Base-by-base conservation (phyloP, 2,113 vertebrate genomes). In the Platichthys flesus region DNA sequence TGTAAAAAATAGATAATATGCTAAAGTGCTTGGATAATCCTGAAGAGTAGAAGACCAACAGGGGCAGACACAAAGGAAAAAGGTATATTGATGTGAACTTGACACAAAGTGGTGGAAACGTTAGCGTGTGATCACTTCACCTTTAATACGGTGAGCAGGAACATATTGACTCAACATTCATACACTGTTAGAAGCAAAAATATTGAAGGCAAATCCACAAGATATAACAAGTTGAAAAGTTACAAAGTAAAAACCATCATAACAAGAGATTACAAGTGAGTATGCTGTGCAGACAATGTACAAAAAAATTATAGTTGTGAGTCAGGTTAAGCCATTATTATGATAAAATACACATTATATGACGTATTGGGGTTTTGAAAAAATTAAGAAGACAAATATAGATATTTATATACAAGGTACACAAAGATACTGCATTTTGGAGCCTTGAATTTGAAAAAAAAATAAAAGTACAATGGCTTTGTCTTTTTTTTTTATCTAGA, bases 401-500 rank as follows among this genome's bases (percentile, higher is more conserved):
- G 82, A 78, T 86, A 88, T 86, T 71, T 90, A 81, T 88, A 88
- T 79, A 89, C 88, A 91, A 31, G 59, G 54, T 83, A 89, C 85
- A 91, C 82, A 90, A 82, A 81, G 88, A 92, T 94, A 93, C 92
- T 94, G 93, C 85, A 90, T 88, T 76, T 77, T 83, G 78, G 84
- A 87, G 88, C 49, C 86, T 66, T 74, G 65, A 40, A 54, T 67
- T 58, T 76, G 23, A 79, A 74, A 84, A 77, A 76, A 70, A 83
- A 76, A 70, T 65, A 71, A 40, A 71, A 79, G 78, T 68, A 73
- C 6, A 82, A 69, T 63, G 24, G n/a, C 13, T 61, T 76, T 66
- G 31, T 35, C 74, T 16, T 37, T 20, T 61, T 28, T 16, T 45
- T 20, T 61, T 56, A 77, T 74, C 62, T 59, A 74, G 45, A 67